Evolutionary conservation across 2,797 vertebrate species (phyloP).

Genomic region (Enteromius thamalakanensis): DNA sequence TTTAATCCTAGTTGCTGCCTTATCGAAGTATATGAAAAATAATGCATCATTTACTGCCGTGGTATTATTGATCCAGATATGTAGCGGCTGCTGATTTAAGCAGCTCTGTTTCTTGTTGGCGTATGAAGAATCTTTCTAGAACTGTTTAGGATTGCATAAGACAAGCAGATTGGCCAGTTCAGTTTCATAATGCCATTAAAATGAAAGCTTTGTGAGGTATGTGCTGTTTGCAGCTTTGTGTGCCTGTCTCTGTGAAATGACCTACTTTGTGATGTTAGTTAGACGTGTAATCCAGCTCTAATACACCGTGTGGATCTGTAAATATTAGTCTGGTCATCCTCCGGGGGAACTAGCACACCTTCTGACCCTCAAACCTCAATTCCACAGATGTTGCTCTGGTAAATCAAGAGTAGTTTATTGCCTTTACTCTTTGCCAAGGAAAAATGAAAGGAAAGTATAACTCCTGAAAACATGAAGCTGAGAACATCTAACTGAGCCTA

Average conservation of each 20-base stretch:
- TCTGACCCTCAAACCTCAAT: neutral
- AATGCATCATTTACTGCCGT: neutral
- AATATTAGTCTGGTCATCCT: constrained; percentile 28
- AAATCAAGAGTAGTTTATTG: neutral
- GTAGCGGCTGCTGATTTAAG: constrained; percentile 1
- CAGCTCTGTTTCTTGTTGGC: neutral
- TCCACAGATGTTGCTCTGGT: neutral
- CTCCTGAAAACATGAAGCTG: neutral
- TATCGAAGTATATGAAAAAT: neutral
- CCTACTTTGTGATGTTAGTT: constrained; percentile 49
- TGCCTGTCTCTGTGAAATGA: constrained; percentile 39
- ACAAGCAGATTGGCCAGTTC: constrained; percentile 10
- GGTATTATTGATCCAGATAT: neutral
- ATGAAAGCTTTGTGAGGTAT: constrained; percentile 26
- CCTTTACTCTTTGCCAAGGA: neutral
- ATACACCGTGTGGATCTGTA: constrained; percentile 19
- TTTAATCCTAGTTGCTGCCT: neutral
- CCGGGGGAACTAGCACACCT: neutral
- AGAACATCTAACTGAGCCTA: neutral
- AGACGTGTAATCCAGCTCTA: constrained; percentile 44
- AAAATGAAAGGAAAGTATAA: neutral
- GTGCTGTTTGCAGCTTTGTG: constrained; percentile 37
- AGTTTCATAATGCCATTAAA: constrained; percentile 40
- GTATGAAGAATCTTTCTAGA: constrained; percentile 3
- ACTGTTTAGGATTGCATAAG: constrained; percentile 11